Conservation (phyloP, 2,113 vertebrate species). For the Ascaphus truei region DNA sequence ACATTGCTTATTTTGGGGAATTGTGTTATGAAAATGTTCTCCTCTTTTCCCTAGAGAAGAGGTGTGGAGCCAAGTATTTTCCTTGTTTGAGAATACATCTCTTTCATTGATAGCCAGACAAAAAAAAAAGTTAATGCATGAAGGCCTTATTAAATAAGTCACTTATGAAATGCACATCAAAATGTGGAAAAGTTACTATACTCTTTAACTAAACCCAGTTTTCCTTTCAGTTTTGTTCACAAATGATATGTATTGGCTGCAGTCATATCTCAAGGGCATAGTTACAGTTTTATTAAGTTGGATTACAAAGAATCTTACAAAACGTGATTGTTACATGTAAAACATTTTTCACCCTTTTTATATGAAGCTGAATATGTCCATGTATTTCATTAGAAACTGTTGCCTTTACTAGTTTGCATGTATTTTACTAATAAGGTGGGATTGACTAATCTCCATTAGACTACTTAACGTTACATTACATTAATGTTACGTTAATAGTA, state of each 20-base stretch:
- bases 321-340: no score
- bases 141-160: conserved; percentile 24
- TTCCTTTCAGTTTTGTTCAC: not conserved
- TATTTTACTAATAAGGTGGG: no score
- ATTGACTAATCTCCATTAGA: no score
- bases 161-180: conserved; percentile 5
- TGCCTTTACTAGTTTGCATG: no score
- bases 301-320: not conserved
- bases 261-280: not conserved
- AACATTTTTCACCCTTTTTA: no score
- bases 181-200: not conserved
- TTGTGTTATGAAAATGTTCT: conserved; percentile 33
- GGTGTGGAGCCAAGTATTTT: conserved; percentile 19
- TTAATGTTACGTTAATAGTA: no score
- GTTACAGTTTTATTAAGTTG: conserved; percentile 11
- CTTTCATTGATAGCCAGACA: conserved; percentile 32
- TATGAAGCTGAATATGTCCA: no score
- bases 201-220: not conserved
- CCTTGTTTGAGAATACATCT: conserved; percentile 15
- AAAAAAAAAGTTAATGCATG: conserved; percentile 6
- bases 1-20: conserved; percentile 17
- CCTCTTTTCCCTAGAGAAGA: conserved; percentile 4
- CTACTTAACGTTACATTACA: no score
- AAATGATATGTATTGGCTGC: conserved; percentile 2
- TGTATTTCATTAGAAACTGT: no score